These are phyloP conservation scores for Tenodera sinensis DNA, from an alignment of 2,888 invertebrate species.

Conservation along the genomic window DNA sequence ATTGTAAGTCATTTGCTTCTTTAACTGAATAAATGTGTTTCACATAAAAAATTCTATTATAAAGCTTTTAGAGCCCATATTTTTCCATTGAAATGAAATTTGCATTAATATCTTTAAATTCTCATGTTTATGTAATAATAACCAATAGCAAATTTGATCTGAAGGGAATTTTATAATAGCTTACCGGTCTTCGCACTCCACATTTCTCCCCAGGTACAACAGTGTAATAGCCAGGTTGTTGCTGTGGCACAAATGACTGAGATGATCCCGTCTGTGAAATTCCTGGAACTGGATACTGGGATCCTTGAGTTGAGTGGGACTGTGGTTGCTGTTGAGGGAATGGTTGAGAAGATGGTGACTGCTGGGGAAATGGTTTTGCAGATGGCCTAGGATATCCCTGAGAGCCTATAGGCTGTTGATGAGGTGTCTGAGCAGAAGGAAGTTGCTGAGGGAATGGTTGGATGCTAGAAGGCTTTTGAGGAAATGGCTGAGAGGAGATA, in stretches of 20 bases:
- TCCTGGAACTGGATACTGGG: conserved; percentile 31
- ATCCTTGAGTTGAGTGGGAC: conserved; percentile 19
- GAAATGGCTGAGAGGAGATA: conserved; percentile 12
- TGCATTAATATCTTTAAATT: no score
- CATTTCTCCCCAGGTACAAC: conserved; percentile 37
- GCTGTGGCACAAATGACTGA: background rate
- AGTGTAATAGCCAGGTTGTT: background rate
- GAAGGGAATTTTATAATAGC: conserved; percentile 20
- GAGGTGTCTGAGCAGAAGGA: background rate
- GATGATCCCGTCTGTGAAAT: conserved; percentile 8
- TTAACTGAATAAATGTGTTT: no score
- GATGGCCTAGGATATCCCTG: background rate
- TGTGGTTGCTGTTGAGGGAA: background rate
- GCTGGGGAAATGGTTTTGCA: conserved; percentile 11
- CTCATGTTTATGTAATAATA: no score
- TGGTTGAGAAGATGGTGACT: background rate
- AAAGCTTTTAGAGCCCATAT: no score
- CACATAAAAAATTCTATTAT: no score
- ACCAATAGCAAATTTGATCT: no score
- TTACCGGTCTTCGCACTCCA: conserved; percentile 45
- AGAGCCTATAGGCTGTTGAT: background rate
- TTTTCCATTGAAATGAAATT: no score
- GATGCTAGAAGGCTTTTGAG: background rate
- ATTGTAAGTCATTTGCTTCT: no score
- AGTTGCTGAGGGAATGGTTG: background rate